Evolutionary conservation across 2,113 vertebrate species (phyloP), one percentile per base, ranked within the genome.

Genomic region (Anoplopoma fimbria): DNA sequence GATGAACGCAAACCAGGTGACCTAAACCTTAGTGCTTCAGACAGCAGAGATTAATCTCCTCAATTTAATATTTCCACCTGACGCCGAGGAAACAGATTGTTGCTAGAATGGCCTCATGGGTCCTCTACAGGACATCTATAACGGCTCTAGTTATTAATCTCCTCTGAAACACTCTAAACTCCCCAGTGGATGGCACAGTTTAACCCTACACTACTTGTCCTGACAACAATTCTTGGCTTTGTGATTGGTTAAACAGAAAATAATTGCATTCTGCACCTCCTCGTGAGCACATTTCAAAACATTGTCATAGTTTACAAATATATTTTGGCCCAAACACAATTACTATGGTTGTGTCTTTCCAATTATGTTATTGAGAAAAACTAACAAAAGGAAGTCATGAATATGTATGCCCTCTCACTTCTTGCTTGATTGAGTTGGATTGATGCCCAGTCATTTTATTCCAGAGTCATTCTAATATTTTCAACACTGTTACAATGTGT

Each of bases 21-120:
- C 69, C 79, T 51, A 69, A 89, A 87, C 75, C 61, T 71, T 34
- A 61, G 83, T 77, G 36, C 63, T 81, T 9, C 64, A 83, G 82
- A 91, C 87, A 87, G 77, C 40, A 70, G 77, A 91, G 91, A 93
- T 94, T 89, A 89, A 94, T 94, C 73, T 85, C 45, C 72, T 87
- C 81, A 67, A 81, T 93, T 90, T 88, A 85, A 91, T 83, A 88
- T 91, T 93, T 91, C 57, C 61, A 79, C 74, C 74, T 90, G 92
- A 92, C 91, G 93, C 81, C 12, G 15, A 74, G 73, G 83, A 91
- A 90, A 93, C 91, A 86, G 92, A 93, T 93, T 72, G 90, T 87
- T 82, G 77, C 87, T 81, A 80, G 60, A 91, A 84, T 61, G 89
- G 86, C 84, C 89, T 87, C 83, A 89, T 62, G 77, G 88, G 88